Evolutionary conservation across 2,888 invertebrate genomes (phyloP).

Genomic region (Scaptomyza polygonia): DNA sequence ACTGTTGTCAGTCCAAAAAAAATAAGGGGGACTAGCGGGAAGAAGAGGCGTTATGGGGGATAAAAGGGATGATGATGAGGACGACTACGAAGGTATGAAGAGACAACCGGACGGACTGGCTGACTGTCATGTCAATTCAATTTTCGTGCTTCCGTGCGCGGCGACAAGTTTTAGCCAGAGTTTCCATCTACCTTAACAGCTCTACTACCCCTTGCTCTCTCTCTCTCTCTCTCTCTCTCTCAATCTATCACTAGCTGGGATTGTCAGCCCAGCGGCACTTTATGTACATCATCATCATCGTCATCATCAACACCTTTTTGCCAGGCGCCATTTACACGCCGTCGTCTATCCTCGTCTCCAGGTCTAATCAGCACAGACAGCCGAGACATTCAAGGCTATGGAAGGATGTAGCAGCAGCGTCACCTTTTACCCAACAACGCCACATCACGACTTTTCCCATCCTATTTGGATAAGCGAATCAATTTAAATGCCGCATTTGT

Average conservation of each 20-base stretch:
- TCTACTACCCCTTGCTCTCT: not conserved
- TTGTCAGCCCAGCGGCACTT: conserved; percentile 74
- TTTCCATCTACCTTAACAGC: conserved; percentile 1
- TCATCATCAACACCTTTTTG: conserved; percentile 80
- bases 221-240: not conserved
- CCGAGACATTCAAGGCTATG: conserved; percentile 37
- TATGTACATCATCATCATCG: conserved; percentile 70
- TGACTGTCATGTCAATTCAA: conserved; percentile 80
- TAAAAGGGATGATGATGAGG: conserved; percentile 5
- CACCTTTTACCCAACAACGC: conserved; percentile 7
- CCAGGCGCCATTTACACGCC: conserved; percentile 80
- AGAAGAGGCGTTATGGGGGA: not conserved
- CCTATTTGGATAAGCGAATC: conserved; percentile 66
- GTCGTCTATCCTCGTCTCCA: conserved; percentile 77
- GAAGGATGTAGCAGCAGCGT: conserved; percentile 5
- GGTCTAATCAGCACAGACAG: conserved; percentile 77
- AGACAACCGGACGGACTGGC: conserved; percentile 35
- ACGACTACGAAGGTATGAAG: conserved; percentile 10
- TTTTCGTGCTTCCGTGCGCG: conserved; percentile 81
- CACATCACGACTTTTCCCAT: not conserved
- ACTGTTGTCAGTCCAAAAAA: conserved; percentile 70
- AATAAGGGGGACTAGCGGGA: not conserved
- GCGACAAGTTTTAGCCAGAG: conserved; percentile 76
- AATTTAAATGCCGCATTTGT: conserved; percentile 77
- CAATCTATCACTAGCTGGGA: conserved; percentile 37